Conservation (phyloP, 2,797 vertebrate genomes). For the Myotis pilosus region DNA sequence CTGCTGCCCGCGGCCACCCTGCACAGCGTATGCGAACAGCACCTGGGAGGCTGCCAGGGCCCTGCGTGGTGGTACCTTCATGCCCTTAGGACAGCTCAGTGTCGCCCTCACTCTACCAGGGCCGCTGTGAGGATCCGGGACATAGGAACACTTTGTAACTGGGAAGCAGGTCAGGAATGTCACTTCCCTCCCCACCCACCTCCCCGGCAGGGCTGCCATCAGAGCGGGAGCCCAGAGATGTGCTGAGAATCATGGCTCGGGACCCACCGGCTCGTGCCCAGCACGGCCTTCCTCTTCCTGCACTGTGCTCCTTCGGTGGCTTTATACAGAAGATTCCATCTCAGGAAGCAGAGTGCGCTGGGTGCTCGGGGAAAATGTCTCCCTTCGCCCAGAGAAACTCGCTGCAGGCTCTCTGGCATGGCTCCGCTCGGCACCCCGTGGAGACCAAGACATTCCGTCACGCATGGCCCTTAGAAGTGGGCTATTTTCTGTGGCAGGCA, state of each 20-base stretch:
- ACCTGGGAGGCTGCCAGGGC: background rate
- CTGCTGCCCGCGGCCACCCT: background rate
- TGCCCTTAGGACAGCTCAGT: background rate
- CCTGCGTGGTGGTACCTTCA: background rate
- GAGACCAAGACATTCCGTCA: background rate
- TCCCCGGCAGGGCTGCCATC: background rate
- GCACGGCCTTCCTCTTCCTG: background rate
- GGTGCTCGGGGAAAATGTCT: background rate
- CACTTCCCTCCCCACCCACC: background rate
- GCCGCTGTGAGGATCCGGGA: fast-evolving
- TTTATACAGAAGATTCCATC: background rate
- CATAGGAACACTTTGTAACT: background rate
- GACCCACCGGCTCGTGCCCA: background rate
- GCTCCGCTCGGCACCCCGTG: background rate
- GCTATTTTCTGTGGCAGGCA: background rate
- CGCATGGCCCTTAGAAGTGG: background rate
- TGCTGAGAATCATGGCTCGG: background rate
- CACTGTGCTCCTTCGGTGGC: fast-evolving
- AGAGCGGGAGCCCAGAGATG: background rate
- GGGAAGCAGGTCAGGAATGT: background rate
- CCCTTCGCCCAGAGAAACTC: background rate
- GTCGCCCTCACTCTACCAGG: background rate
- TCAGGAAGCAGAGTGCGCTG: background rate
- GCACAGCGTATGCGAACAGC: background rate
- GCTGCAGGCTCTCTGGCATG: background rate